Conservation (phyloP, 2,113 vertebrate species). For the Ochotona curzoniae region DNA sequence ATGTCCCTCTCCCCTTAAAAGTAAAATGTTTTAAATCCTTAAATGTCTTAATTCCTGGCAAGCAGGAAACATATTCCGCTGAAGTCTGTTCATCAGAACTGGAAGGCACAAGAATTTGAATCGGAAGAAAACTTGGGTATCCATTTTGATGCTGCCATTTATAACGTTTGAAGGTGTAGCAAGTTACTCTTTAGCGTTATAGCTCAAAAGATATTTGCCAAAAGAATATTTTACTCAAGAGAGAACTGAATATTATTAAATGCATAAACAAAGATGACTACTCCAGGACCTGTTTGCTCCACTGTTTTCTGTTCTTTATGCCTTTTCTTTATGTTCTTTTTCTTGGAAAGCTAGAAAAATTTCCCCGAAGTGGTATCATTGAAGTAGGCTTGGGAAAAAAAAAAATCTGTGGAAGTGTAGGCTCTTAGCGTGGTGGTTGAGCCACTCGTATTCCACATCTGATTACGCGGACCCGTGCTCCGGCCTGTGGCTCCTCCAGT, state of each 20-base stretch:
- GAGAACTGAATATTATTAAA: background rate
- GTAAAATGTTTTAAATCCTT: background rate
- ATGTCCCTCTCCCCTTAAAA: background rate
- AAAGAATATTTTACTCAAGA: background rate
- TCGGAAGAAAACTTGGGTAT: slow-evolving; percentile 7
- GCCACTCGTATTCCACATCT: too few relatives aligned
- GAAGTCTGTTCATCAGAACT: slow-evolving; percentile 35
- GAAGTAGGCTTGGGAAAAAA: background rate
- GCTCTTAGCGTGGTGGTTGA: too few relatives aligned
- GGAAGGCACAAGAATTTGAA: slow-evolving; percentile 30
- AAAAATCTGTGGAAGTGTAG: background rate
- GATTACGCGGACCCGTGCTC: too few relatives aligned
- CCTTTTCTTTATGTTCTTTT: background rate
- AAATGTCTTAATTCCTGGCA: background rate
- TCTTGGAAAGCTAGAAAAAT: background rate
- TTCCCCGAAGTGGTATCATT: background rate
- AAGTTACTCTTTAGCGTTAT: background rate
- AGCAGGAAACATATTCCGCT: background rate
- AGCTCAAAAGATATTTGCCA: background rate
- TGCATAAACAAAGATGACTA: background rate
- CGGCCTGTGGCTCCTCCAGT: too few relatives aligned
- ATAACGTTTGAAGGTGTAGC: background rate
- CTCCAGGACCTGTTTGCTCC: background rate
- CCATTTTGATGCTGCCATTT: background rate
- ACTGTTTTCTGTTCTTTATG: too few relatives aligned